A percentile compares a stretch with the other conserved stretches of the same genome.
Evolutionary conservation across 2,888 invertebrate species (phyloP).

Genomic region (Drosophila peninsularis): DNA sequence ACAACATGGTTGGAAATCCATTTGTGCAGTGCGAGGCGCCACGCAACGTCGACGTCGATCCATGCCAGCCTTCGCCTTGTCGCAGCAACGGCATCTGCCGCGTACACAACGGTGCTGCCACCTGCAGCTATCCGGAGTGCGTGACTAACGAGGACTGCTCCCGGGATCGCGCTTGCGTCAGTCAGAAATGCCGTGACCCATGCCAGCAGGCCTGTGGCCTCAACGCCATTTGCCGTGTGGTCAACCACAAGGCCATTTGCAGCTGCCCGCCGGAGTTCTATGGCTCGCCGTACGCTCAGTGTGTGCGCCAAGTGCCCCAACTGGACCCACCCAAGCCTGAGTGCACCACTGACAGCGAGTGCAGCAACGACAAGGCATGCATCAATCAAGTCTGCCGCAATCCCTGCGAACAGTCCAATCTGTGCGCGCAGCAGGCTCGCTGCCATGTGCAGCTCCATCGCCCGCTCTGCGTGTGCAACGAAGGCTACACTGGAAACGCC

Average conservation of each 20-base stretch:
- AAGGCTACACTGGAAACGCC: constrained; percentile 93
- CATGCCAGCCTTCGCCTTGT: constrained; percentile 94
- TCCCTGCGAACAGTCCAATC: constrained; percentile 89
- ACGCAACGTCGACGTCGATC: constrained; percentile 86
- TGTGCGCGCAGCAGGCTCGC: constrained; percentile 91
- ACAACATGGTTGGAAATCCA: constrained; percentile 91
- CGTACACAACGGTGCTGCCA: constrained; percentile 88
- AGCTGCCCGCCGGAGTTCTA: constrained; percentile 91
- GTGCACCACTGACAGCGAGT: constrained; percentile 91
- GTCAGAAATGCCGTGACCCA: constrained; percentile 93
- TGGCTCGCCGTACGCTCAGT: constrained; percentile 92
- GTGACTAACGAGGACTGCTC: constrained; percentile 95
- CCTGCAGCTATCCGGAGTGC: constrained; percentile 94
- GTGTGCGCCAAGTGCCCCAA: constrained; percentile 86
- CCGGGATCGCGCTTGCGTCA: constrained; percentile 91
- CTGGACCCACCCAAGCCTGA: constrained; percentile 88
- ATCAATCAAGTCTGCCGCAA: constrained; percentile 90
- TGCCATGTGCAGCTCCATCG: constrained; percentile 92
- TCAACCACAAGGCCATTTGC: constrained; percentile 93
- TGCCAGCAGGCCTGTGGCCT: constrained; percentile 93
- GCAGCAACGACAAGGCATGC: constrained; percentile 93
- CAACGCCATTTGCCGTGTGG: constrained; percentile 91
- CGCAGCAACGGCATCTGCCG: constrained; percentile 92
- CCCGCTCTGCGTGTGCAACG: constrained; percentile 92
- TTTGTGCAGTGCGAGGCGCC: constrained; percentile 88